A percentile compares a stretch with the other conserved stretches of the same genome.
These are phyloP conservation scores for Oscarella lobularis DNA, from an alignment of 37 sponge, comb jelly and placozoan genomes.

Conservation along the genomic window DNA sequence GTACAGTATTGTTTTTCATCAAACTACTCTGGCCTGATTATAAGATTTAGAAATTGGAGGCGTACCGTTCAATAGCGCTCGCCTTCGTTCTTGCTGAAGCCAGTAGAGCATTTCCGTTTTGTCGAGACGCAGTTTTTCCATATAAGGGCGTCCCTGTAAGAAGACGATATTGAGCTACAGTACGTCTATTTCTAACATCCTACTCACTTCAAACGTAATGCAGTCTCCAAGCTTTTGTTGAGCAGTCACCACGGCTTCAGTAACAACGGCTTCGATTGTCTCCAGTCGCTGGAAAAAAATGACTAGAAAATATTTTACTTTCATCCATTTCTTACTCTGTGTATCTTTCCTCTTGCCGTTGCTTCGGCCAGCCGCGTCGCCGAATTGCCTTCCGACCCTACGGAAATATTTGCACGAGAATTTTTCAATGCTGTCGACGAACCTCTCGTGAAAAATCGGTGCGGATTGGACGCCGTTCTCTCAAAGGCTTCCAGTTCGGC, in stretches of 20 bases:
- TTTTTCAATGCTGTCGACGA: background rate
- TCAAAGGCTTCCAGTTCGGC: conserved; percentile 62
- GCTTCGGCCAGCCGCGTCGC: conserved; percentile 51
- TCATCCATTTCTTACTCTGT: conserved; percentile 33
- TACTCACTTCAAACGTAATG: background rate
- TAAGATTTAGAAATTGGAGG: too few species aligned
- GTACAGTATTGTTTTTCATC: too few species aligned
- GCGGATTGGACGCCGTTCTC: conserved; percentile 61
- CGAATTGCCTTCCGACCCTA: conserved; percentile 38
- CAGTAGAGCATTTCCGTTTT: conserved; percentile 85
- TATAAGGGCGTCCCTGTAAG: conserved; percentile 62
- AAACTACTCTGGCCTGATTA: too few species aligned
- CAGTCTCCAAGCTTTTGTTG: background rate
- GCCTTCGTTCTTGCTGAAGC: conserved; percentile 74
- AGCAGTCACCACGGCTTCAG: background rate
- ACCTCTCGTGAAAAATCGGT: conserved; percentile 66
- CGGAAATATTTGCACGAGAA: background rate
- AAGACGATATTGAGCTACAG: background rate
- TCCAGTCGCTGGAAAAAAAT: too few species aligned
- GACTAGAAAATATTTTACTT: too few species aligned
- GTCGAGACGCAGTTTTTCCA: conserved; percentile 73
- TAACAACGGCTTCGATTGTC: too few species aligned
- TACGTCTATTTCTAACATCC: background rate
- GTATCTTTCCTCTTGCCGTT: conserved; percentile 35
- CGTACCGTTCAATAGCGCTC: background rate